These are phyloP conservation scores for Meriones unguiculatus DNA, from an alignment of 2,113 vertebrate genomes.

Conservation along the genomic window DNA sequence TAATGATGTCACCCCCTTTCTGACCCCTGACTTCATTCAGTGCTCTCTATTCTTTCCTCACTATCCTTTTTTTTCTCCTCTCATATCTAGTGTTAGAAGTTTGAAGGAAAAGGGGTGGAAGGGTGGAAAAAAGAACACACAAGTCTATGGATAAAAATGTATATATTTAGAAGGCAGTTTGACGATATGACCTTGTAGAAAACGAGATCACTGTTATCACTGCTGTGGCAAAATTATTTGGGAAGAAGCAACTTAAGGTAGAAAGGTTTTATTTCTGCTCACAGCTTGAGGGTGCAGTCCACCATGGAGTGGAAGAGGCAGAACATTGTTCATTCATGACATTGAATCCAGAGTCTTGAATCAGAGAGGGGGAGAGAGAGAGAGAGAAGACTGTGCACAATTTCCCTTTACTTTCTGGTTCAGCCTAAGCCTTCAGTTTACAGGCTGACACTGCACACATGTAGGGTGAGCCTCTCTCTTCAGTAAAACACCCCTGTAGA, in stretches of 20 bases:
- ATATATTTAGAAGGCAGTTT: background rate
- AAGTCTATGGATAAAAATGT: background rate
- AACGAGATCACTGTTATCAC: no score
- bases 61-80: no score
- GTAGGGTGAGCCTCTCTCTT: background rate
- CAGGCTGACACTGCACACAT: background rate
- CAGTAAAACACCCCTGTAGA: no score
- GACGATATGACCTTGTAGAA: background rate
- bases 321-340: background rate
- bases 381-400: background rate
- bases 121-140: no score
- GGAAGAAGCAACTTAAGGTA: background rate
- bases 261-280: background rate
- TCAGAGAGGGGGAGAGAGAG: background rate
- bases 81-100: no score
- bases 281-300: background rate
- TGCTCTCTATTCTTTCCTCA: no score
- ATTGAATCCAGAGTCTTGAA: background rate
- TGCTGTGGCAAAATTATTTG: no score
- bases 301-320: background rate
- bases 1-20: no score
- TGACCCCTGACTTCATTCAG: no score
- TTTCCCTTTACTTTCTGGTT: background rate
- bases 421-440: background rate
- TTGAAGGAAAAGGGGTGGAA: no score